Conservation (phyloP, 2,113 vertebrate species). For the Phalacrocorax pelagicus region DNA sequence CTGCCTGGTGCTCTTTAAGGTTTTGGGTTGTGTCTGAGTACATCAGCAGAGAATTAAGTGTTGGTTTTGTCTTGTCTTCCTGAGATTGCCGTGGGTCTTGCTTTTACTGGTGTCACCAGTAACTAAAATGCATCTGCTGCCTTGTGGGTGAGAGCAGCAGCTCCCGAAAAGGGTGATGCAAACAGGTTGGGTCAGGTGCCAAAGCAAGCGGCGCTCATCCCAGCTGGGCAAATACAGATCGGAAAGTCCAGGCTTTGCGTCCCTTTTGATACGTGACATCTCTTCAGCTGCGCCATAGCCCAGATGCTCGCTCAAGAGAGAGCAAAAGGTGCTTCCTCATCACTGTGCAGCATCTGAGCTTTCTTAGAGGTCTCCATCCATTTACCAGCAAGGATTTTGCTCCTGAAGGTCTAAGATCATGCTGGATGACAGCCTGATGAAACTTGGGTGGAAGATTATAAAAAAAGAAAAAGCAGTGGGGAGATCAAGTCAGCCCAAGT, state of each 20-base stretch:
- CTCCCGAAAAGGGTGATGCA: background rate
- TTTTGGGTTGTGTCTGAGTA: background rate
- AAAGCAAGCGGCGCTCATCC: background rate
- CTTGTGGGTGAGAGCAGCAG: background rate
- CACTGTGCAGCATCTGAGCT: background rate
- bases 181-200: background rate
- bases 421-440: background rate
- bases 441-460: background rate
- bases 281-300: fast-evolving
- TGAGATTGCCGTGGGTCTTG: background rate
- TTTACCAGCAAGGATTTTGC: background rate
- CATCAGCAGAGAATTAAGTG: fast-evolving
- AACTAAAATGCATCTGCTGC: background rate
- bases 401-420: background rate
- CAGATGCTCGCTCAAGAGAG: background rate
- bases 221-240: background rate
- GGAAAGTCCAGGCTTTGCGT: background rate
- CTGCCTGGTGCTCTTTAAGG: background rate
- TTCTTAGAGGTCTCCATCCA: background rate
- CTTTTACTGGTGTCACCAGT: background rate
- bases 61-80: background rate
- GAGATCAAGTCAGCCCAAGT: background rate
- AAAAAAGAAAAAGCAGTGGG: background rate
- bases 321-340: background rate
- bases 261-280: fast-evolving